Evolutionary conservation across 2,113 vertebrate genomes (phyloP), one percentile per base, ranked within the genome.

Genomic region (Hydrolagus affinis): DNA sequence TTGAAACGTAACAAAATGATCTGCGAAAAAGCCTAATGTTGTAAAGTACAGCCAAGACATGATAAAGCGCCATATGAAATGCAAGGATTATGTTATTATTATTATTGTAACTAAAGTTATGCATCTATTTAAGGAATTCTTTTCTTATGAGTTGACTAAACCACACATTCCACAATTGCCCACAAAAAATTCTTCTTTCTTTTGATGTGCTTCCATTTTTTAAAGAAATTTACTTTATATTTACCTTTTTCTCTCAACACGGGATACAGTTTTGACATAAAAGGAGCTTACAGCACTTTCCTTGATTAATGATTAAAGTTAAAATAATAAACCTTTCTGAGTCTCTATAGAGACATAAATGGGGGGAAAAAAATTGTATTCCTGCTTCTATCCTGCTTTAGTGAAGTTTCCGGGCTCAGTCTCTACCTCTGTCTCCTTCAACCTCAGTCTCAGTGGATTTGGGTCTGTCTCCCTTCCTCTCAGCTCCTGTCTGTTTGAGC

Each of bases 281-380:
- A 64, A 83, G 62, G 78, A 44, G 28, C 78, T 83, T 66, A 62
- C 64, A 64, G 28, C 28, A 83, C 62, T 83, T 83, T 83, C 59
- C 78, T 66, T 83, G 78, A 83, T 83, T 83, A 83, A 83, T 83
- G 62, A 66, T 83, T 64, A 83, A 83, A 83, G 78, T 83, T 83
- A 83, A 64, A 80, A 83, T 28, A 68, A 25, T 66, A 83, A 83
- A 83, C 25, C 25, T 68, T 83, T 68, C 32, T 66, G 60, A 68
- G 62, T 83, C 78, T 62, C 78, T 32, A 17, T 62, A 83, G 78
- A 83, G 25, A 83, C 62, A 66, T 68, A 66, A 83, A 83, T 83
- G 78, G n/a, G n/a, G n/a, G n/a, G n/a, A n/a, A 83, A 66, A 83
- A 83, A 21, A 66, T 66, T 60, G 14, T 66, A 66, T 83, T 66